A percentile compares a stretch with the other conserved stretches of the same genome.
Evolutionary conservation across 2,888 invertebrate species (phyloP).

Genomic region (Ennomos fuscantarius): DNA sequence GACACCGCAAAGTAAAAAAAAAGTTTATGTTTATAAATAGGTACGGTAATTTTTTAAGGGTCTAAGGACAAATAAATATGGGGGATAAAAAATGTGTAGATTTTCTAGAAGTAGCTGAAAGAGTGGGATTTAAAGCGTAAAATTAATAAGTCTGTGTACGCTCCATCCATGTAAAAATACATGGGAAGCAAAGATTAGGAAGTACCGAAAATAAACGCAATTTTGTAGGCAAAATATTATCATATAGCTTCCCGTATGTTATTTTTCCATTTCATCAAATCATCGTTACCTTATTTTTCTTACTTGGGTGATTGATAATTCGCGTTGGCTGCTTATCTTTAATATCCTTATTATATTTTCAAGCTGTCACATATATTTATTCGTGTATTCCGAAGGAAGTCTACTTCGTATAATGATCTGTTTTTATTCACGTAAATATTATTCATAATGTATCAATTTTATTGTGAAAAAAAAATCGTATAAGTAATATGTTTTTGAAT

Average conservation of each 20-base stretch:
- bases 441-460: no score
- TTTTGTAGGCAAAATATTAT: conserved; percentile 10
- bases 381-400: neutral
- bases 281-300: conserved; percentile 14
- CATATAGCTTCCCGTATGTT: conserved; percentile 8
- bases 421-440: no score
- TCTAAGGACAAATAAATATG: no score
- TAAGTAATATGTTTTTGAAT: no score
- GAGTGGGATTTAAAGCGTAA: neutral
- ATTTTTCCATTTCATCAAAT: conserved; percentile 20
- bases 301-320: conserved; percentile 20
- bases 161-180: neutral
- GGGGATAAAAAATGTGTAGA: no score
- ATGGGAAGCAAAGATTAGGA: no score
- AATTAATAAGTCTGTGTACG: neutral
- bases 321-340: conserved; percentile 13
- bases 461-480: no score
- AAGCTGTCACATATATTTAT: neutral
- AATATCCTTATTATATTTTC: conserved; percentile 10
- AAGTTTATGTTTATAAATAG: no score
- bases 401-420: no score
- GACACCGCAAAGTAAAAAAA: no score
- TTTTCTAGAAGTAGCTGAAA: no score
- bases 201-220: neutral
- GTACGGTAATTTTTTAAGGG: no score